Evolutionary conservation across 1,140 invertebrate species (phyloP), one percentile per base, ranked within the genome.

Genomic region (Pinna nobilis): DNA sequence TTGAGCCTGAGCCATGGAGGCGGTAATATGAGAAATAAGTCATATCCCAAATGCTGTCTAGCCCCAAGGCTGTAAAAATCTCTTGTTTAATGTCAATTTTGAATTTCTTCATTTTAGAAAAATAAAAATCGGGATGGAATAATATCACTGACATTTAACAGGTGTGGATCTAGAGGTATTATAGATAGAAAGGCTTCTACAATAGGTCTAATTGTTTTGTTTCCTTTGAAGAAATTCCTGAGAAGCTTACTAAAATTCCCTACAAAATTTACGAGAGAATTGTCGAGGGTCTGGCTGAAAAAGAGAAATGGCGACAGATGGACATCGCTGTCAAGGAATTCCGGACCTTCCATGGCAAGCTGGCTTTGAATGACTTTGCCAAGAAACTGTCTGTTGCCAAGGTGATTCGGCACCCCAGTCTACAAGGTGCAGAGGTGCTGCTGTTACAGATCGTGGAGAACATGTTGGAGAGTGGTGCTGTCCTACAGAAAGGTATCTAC

Each of bases 301-400:
- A 49, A 28, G 70, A 78, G 33, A 76, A 77, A 18, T 86, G 84
- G 84, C 44, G 69, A 47, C 82, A 82, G 60, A 28, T 84, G 41
- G 72, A 83, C 44, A 70, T 63, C 41, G 47, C 77, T 28, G 76
- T 84, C 7, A 23, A 65, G 69, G 63, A 80, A 77, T 41, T 79
- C 67, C 53, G 47, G 39, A 15, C 41, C 51, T 28, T 79, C 35
- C 61, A 65, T 44, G 73, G 73, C 13, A 49, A 39, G 25, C 68
- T 51, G 69, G 77, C 18, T 39, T 35, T 47, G 25, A 18, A 57
- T 18, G 55, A 71, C 49, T 79, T 79, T 76, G 82, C 78, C 0
- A 80, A 78, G 37, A 66, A 55, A 18, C 70, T 82, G n/a, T 76
- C 69, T 18, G n/a, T 81, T 33, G 49, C 64, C 3, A 37, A 60